These are phyloP conservation scores for Ascaphus truei DNA, from an alignment of 2,113 vertebrate genomes.

Conservation along the genomic window DNA sequence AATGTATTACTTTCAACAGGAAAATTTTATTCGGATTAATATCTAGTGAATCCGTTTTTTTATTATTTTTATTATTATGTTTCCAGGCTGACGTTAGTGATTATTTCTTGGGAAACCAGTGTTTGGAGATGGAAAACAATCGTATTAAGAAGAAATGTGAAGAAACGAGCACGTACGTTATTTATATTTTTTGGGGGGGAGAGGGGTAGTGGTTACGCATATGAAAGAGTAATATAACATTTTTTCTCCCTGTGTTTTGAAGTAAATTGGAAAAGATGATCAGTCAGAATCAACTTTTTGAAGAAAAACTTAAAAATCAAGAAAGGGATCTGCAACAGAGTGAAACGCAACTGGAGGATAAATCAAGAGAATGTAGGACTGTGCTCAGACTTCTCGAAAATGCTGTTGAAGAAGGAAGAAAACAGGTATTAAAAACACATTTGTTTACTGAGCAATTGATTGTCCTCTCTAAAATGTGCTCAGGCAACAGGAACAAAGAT, in stretches of 20 bases:
- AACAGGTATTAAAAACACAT: constrained; percentile 61
- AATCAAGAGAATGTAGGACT: constrained; percentile 61
- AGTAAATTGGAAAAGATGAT: constrained; percentile 71
- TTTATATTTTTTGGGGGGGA: constrained; percentile 5
- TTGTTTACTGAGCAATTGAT: too few species aligned
- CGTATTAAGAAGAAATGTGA: constrained; percentile 65
- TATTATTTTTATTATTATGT: neutral
- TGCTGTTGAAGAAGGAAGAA: constrained; percentile 69
- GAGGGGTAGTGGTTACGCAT: too few species aligned
- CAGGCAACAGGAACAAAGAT: too few species aligned
- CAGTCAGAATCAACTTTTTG: constrained; percentile 71
- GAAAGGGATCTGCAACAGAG: constrained; percentile 67
- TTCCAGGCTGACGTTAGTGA: constrained; percentile 55
- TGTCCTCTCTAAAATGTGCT: too few species aligned
- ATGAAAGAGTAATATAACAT: too few species aligned
- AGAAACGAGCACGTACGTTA: neutral
- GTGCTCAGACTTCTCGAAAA: constrained; percentile 72
- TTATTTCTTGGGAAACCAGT: constrained; percentile 51
- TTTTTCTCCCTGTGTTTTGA: constrained; percentile 34
- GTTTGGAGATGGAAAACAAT: constrained; percentile 62
- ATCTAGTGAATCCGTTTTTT: too few species aligned
- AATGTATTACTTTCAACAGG: too few species aligned
- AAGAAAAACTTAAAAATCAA: constrained; percentile 64
- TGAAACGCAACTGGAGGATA: constrained; percentile 66
- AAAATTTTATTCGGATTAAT: too few species aligned